Base-by-base conservation (phyloP, 1,140 invertebrate species). In the Spodoptera frugiperda region DNA sequence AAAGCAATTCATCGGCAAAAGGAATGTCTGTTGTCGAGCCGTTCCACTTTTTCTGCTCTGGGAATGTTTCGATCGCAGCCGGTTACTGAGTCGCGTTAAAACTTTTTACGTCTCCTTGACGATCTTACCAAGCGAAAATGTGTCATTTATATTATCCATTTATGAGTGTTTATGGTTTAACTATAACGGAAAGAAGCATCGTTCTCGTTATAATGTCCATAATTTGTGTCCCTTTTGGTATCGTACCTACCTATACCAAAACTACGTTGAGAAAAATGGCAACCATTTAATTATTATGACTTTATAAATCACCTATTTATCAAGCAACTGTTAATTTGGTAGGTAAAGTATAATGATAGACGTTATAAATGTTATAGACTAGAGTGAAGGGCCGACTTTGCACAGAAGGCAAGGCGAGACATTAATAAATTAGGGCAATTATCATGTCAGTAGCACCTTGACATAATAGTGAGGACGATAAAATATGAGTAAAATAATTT, bases 381-480 rank as follows among this genome's bases (percentile, higher is more conserved):
- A 57, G 74, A 79, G 77, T 82, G 81, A 82, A 84, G 81, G 79
- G 78, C 53, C 76, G 19, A 67, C 11, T 68, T 39, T 21, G 68
- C 54, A 78, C 70, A 81, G 67, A 78, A 78, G 78, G 72, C 76
- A 79, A 81, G 67, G 59, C 75, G 61, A 76, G 77, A 72, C 78
- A 80, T 80, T 77, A 78, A 77, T 82, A 83, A 83, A 79, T 84
- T 85, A 79, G 75, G 49, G 65, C 78, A 85, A 85, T 85, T 84
- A 85, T 75, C 77, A 78, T 82, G 80, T 80, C 78, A 78, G 53
- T 78, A 76, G 82, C 78, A 80, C 84, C 82, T 85, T 83, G 78
- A 84, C 70, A 82, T 76, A 39, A 72, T 78, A 77, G 54, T 54
- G 53, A 53, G 65, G 48, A 71, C 74, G 76, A 77, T 82, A 78